phyloP scores from a whole-genome alignment of 2,888 invertebrate genomes.

The Ophraella communa region DNA sequence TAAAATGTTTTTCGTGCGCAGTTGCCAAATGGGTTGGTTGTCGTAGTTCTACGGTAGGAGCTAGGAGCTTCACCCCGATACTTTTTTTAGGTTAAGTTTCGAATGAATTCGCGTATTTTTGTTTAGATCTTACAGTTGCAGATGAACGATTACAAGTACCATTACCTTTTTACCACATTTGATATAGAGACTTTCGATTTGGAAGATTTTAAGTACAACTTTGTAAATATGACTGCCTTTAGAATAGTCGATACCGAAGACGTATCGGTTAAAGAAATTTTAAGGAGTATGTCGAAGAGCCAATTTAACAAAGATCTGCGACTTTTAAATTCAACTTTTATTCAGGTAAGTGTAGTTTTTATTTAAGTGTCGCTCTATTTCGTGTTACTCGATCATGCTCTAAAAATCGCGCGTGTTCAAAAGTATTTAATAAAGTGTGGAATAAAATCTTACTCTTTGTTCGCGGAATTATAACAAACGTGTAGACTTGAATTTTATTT shows the following conservation, averaged over 20 bases:
- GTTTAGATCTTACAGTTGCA: slow-evolving; percentile 78
- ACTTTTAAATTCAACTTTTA: slow-evolving; percentile 54
- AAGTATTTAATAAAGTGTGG: too few species aligned
- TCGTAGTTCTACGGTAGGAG: too few species aligned
- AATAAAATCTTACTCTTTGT: too few species aligned
- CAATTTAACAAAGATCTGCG: slow-evolving; percentile 57
- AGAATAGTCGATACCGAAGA: slow-evolving; percentile 75
- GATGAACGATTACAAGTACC: slow-evolving; percentile 86
- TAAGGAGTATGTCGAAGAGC: slow-evolving; percentile 76
- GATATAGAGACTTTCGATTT: slow-evolving; percentile 71
- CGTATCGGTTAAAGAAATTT: slow-evolving; percentile 68
- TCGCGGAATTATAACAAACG: too few species aligned
- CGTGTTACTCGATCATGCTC: too few species aligned
- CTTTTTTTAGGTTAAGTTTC: too few species aligned
- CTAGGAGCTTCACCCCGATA: too few species aligned
- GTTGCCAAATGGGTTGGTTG: too few species aligned
- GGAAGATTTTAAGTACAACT: slow-evolving; percentile 78
- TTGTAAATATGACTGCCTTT: slow-evolving; percentile 78
- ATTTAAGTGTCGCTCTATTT: too few species aligned
- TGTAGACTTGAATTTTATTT: too few species aligned
- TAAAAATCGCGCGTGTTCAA: too few species aligned
- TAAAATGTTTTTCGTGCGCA: too few species aligned
- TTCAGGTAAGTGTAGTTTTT: slow-evolving; percentile 50
- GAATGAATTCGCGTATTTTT: neutral
- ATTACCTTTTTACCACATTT: slow-evolving; percentile 80